Evolutionary conservation across 1,140 invertebrate species (phyloP), one percentile per base, ranked within the genome.

Genomic region (Meloidogyne hapla): DNA sequence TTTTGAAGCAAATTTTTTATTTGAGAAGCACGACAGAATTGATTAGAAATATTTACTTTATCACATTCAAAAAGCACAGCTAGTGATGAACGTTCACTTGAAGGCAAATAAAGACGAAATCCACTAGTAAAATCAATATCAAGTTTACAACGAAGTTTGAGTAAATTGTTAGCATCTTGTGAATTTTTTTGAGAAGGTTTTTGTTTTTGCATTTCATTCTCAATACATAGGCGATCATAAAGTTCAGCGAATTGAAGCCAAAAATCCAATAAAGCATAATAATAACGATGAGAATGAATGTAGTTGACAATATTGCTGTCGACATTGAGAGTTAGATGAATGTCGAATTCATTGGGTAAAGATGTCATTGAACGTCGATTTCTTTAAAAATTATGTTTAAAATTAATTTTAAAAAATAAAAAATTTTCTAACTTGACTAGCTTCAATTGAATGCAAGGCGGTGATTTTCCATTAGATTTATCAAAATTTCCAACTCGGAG

Each of bases 201-300:
- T 42, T 15, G 40, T 42, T 42, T 42, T 12, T 42, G 9, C 13
- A 42, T 13, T 42, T 79, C 77, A 72, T 77, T 79, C 26, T 40
- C 33, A 26, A 91, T 90, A 1, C 89, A 89, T 86, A 92, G 90
- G 48, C 93, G 89, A 73, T 92, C 91, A 83, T 94, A 92, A 4
- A 95, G 87, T 82, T 94, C 91, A 15, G 92, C 91, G 84, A 97
- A 94, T 81, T 96, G 92, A 28, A 92, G 90, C 69, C 94, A 92
- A 87, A 96, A 96, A 12, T 90, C 88, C 79, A 94, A 91, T 21
- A 96, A 88, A 87, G 96, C 94, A 0, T 91, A 91, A 40, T 95
- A 90, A 89, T 97, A 98, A 68, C 94, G 90, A 83, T 96, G 94
- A 0, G 95, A 97, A 86, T 98, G 95, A 48, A 96, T 92, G 88